These are phyloP conservation scores for Andrena chrysosceles DNA, from an alignment of 2,888 invertebrate species.

Conservation along the genomic window DNA sequence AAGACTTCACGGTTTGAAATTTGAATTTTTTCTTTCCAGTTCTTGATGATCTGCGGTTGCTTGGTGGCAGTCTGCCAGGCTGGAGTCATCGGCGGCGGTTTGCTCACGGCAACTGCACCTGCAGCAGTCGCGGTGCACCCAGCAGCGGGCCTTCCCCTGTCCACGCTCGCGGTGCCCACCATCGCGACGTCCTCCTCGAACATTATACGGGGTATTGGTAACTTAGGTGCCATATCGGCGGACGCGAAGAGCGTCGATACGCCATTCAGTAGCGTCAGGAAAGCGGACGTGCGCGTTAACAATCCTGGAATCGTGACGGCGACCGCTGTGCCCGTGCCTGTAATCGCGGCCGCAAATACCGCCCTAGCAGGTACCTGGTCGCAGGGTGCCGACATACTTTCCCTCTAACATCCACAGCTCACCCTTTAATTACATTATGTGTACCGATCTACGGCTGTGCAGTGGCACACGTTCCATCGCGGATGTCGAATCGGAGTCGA, in stretches of 20 bases:
- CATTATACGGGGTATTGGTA: slow-evolving; percentile 73
- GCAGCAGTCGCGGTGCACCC: slow-evolving; percentile 61
- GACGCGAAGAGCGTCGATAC: slow-evolving; percentile 69
- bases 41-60: slow-evolving; percentile 74
- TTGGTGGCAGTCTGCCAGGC: slow-evolving; percentile 77
- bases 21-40: slow-evolving; percentile 46
- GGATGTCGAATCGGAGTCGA: not conserved
- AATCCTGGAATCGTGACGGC: slow-evolving; percentile 71
- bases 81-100: slow-evolving; percentile 73
- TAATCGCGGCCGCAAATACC: slow-evolving; percentile 65
- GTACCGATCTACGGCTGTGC: not conserved
- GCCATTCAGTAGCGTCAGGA: slow-evolving; percentile 72
- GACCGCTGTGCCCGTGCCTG: slow-evolving; percentile 62
- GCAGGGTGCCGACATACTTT: slow-evolving; percentile 38
- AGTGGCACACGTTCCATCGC: not conserved
- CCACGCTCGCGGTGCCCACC: slow-evolving; percentile 61
- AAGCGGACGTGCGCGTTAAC: slow-evolving; percentile 71
- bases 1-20: not conserved
- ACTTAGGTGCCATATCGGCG: slow-evolving; percentile 69
- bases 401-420: not conserved
- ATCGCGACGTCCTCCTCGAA: slow-evolving; percentile 69
- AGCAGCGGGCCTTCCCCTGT: slow-evolving; percentile 48
- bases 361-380: slow-evolving; percentile 69
- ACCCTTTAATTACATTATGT: not conserved
- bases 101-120: slow-evolving; percentile 66